Evolutionary conservation across 2,113 vertebrate species (phyloP).

Genomic region (Odontophorus gujanensis): DNA sequence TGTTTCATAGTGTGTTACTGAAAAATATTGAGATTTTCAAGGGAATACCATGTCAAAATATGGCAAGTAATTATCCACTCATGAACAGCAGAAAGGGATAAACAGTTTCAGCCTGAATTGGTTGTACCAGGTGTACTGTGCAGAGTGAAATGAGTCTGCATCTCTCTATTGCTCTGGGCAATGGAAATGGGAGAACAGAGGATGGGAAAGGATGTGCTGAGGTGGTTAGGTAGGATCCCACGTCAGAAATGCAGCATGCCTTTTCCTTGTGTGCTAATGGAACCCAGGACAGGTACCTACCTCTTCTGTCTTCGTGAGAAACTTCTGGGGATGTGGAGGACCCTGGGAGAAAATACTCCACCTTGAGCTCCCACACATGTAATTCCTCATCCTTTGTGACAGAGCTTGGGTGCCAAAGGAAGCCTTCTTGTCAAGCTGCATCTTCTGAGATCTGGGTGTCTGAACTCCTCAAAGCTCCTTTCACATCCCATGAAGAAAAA

Average conservation of each 20-base stretch:
- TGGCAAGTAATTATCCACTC: fast-evolving
- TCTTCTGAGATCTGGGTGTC: not conserved
- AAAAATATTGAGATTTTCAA: not conserved
- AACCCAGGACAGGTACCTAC: not conserved
- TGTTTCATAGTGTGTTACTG: not conserved
- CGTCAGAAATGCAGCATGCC: fast-evolving
- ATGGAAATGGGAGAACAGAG: not conserved
- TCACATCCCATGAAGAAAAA: not conserved
- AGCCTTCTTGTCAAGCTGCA: not conserved
- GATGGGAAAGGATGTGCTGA: fast-evolving
- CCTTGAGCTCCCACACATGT: fast-evolving
- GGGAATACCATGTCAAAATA: not conserved
- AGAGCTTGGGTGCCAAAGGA: not conserved
- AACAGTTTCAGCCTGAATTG: fast-evolving
- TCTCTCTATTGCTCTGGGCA: not conserved
- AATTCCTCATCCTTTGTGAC: not conserved
- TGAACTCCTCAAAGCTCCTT: not conserved
- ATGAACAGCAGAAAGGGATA: not conserved
- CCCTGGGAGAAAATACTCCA: not conserved
- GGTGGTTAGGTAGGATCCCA: not conserved
- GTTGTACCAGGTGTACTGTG: fast-evolving
- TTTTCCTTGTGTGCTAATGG: not conserved
- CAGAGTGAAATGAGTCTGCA: not conserved
- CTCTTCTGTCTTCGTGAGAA: not conserved
- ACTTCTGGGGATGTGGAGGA: not conserved